Evolutionary conservation across 2,113 vertebrate species (phyloP).

Genomic region (Nibea coibor): DNA sequence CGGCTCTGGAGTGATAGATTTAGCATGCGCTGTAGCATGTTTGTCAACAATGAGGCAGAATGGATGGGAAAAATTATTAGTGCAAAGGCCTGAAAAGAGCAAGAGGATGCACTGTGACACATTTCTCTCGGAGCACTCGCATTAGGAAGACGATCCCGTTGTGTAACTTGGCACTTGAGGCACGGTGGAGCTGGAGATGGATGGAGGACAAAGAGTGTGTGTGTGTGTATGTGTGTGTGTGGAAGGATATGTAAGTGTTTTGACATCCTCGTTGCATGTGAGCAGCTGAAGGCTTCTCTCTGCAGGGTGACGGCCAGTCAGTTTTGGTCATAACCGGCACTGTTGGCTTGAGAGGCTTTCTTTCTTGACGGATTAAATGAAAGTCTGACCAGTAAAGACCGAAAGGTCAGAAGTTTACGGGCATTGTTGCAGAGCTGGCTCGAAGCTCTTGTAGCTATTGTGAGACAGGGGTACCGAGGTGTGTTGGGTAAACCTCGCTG

Average conservation of each 20-base stretch:
- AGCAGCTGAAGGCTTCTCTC: slow-evolving; percentile 56
- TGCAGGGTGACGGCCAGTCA: slow-evolving; percentile 6
- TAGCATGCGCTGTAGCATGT: slow-evolving; percentile 43
- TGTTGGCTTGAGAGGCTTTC: slow-evolving; percentile 40
- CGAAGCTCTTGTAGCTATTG: neutral
- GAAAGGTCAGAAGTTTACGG: slow-evolving; percentile 53
- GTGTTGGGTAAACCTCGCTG: neutral
- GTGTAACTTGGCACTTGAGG: slow-evolving; percentile 69
- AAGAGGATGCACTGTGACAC: slow-evolving; percentile 54
- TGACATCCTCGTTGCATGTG: slow-evolving; percentile 37
- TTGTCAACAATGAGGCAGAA: slow-evolving; percentile 44
- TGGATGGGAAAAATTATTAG: slow-evolving; percentile 21
- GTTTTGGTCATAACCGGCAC: slow-evolving; percentile 49
- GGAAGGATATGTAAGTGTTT: slow-evolving; percentile 47
- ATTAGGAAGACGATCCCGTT: slow-evolving; percentile 60
- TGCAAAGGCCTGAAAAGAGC: slow-evolving; percentile 53
- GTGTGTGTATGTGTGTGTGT: slow-evolving; percentile 29
- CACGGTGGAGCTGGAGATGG: slow-evolving; percentile 35
- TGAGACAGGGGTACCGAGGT: slow-evolving; percentile 9
- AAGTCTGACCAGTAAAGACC: slow-evolving; percentile 55
- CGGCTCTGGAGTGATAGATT: slow-evolving; percentile 16
- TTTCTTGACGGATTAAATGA: slow-evolving; percentile 50
- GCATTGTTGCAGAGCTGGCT: slow-evolving; percentile 35
- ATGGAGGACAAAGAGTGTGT: slow-evolving; percentile 35
- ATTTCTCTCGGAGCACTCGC: slow-evolving; percentile 44